Conservation (phyloP, 2,888 invertebrate genomes). For the Tenodera sinensis region DNA sequence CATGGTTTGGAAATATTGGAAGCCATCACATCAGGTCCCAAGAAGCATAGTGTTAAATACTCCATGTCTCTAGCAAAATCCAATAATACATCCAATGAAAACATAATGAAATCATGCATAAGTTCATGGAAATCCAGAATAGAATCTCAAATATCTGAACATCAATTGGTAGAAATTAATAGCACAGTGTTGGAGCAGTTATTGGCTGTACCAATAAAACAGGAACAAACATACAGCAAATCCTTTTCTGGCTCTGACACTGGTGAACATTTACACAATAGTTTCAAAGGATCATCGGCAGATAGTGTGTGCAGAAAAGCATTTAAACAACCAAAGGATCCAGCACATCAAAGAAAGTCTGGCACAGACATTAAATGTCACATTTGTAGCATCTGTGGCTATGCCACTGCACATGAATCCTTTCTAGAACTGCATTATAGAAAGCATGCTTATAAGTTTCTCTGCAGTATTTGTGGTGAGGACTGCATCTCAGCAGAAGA, state of each 20-base stretch:
- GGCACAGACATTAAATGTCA: background rate
- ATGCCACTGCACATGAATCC: slow-evolving; percentile 19
- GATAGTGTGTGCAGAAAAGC: slow-evolving; percentile 31
- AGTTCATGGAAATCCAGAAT: background rate
- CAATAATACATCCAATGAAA: background rate
- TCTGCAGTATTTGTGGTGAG: slow-evolving; percentile 36
- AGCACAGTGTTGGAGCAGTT: background rate
- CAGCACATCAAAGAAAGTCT: slow-evolving; percentile 3
- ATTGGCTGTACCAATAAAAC: background rate
- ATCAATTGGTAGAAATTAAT: background rate
- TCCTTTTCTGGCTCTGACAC: background rate
- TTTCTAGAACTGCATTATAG: slow-evolving; percentile 43
- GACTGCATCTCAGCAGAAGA: slow-evolving; percentile 35
- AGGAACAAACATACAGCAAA: background rate
- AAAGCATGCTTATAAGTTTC: slow-evolving; percentile 47
- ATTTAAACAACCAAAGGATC: slow-evolving; percentile 31
- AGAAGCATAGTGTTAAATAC: background rate
- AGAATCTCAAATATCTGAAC: background rate
- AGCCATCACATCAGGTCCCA: background rate
- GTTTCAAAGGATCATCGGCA: background rate
- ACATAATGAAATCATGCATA: background rate
- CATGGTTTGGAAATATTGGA: background rate
- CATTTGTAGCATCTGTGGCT: slow-evolving; percentile 16
- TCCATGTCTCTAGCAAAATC: background rate
- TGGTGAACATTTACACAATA: background rate